Conservation (phyloP, 2,797 vertebrate species). For the Acridotheres tristis region DNA sequence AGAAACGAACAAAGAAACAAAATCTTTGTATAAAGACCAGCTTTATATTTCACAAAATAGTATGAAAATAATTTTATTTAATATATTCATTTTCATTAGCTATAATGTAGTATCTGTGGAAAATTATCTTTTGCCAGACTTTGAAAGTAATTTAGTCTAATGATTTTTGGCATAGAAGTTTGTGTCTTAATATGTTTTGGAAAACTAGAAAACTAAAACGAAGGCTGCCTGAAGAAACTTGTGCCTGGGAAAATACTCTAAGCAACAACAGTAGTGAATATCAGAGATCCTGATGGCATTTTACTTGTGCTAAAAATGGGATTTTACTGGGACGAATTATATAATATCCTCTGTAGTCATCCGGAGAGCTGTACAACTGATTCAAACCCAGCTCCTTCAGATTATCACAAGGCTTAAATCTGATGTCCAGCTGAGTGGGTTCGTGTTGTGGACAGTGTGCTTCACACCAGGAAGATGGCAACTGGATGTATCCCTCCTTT, state of each 20-base stretch:
- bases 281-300: neutral
- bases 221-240: neutral
- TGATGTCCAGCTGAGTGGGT: neutral
- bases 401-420: neutral
- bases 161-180: neutral
- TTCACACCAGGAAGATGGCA: neutral
- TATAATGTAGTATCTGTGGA: neutral
- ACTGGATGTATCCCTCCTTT: neutral
- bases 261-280: neutral
- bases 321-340: neutral
- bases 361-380: neutral
- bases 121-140: neutral
- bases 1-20: neutral
- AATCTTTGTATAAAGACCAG: neutral
- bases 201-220: neutral
- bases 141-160: neutral
- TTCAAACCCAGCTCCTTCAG: neutral
- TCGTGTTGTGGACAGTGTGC: neutral
- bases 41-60: neutral
- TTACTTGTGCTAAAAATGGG: neutral
- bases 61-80: neutral
- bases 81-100: neutral
- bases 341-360: neutral
- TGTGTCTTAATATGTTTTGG: neutral
- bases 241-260: neutral